A percentile compares a stretch with the other conserved stretches of the same genome.
phyloP scores from a whole-genome alignment of 2,888 invertebrate genomes.

The Neria commutata region DNA sequence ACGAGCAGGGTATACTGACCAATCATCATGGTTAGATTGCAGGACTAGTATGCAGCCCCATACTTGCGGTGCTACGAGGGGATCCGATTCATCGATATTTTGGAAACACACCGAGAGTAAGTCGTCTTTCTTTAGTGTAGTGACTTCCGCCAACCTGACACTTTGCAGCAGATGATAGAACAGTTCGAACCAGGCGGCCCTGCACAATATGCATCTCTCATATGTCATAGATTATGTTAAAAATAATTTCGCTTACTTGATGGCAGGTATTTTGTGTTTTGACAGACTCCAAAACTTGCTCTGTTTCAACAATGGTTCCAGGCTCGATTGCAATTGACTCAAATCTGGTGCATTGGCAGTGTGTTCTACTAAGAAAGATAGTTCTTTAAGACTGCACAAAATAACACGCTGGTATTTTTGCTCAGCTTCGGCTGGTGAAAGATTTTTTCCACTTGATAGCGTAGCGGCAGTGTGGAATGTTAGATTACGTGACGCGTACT shows the following conservation, averaged over 20 bases:
- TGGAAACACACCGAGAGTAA: slow-evolving; percentile 67
- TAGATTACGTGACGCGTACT: slow-evolving; percentile 75
- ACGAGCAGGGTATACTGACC: slow-evolving; percentile 54
- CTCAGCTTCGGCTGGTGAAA: slow-evolving; percentile 71
- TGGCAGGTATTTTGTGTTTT: slow-evolving; percentile 64
- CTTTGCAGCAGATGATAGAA: slow-evolving; percentile 69
- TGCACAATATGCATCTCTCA: slow-evolving; percentile 27
- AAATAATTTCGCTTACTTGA: slow-evolving; percentile 52
- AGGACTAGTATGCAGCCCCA: slow-evolving; percentile 78
- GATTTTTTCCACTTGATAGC: slow-evolving; percentile 64
- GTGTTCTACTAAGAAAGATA: slow-evolving; percentile 68
- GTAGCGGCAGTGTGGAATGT: slow-evolving; percentile 67
- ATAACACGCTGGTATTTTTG: slow-evolving; percentile 72
- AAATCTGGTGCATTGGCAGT: slow-evolving; percentile 64
- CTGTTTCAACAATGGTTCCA: slow-evolving; percentile 66
- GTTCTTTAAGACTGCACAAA: slow-evolving; percentile 70
- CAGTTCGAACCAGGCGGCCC: slow-evolving; percentile 73
- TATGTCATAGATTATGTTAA: not conserved
- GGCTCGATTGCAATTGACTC: slow-evolving; percentile 47
- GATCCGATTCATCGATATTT: slow-evolving; percentile 73
- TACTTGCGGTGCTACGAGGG: slow-evolving; percentile 69
- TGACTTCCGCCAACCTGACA: slow-evolving; percentile 65
- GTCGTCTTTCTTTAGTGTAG: too few species aligned
- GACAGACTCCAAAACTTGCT: slow-evolving; percentile 76
- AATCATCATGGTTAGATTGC: slow-evolving; percentile 65